Base-by-base conservation (phyloP, 1,140 invertebrate species). In the Lasaia peninsularis region DNA sequence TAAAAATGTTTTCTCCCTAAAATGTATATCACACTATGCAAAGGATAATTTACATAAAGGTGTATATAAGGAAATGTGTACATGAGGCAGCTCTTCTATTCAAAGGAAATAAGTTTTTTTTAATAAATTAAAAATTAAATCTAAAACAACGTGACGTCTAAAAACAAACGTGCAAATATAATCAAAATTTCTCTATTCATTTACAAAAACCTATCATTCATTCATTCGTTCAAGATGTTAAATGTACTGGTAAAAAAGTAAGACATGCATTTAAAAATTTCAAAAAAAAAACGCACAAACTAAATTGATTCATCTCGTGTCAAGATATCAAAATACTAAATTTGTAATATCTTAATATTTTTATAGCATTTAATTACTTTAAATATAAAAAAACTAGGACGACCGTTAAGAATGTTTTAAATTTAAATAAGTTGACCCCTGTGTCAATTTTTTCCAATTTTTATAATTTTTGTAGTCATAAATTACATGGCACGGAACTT, bases 131-230 rank as follows among this genome's bases (percentile, higher is more conserved):
- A 44, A 44, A 44, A 20, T 44, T 44, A 44, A 4, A 44, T 44
- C 40, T 44, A 44, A 18, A 18, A 18, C 18, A 55, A 0, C 40
- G 53, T 55, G 53, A 55, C 21, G 6, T 35, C 37, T 37, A 55
- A 55, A 40, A 55, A 28, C 53, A 55, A 40, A 55, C 53, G 53
- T 55, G 53, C 53, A 44, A 35, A 35, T 16, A 52, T 52, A 52
- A 55, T 24, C 14, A 20, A 44, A 4, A 44, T 44, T 44, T 10
- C 40, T 44, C 16, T 44, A 10, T 18, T 11, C 16, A 10, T 44
- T 20, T 20, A 44, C 16, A 10, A 10, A n/a, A 20, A 40, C 14
- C 40, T 11, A 18, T 18, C 37, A 40, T 20, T 11, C 16, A 11
- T 20, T 44, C 8, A 44, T 8, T 44, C 14, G 37, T 44, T 9